phyloP scores from a whole-genome alignment of 1,140 invertebrate species.

The Drosophila ohnishii region DNA sequence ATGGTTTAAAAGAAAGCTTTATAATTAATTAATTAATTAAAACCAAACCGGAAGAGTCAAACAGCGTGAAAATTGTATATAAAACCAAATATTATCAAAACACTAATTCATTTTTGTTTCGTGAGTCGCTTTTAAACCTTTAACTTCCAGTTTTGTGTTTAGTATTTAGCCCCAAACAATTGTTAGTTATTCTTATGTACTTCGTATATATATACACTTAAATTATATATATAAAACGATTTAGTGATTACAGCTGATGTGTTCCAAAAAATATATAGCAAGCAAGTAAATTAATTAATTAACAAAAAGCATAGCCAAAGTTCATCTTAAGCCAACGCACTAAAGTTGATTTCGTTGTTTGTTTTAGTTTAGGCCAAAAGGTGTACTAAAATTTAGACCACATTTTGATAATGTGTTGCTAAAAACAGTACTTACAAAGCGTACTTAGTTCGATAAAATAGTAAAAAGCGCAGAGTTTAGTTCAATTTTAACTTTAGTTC shows the following conservation, averaged over 20 bases:
- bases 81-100: conserved; percentile 21
- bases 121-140: conserved; percentile 31
- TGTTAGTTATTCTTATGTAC: conserved; percentile 46
- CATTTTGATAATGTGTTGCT: conserved; percentile 24
- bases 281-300: conserved; percentile 48
- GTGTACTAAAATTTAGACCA: conserved; percentile 35
- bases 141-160: conserved; percentile 52
- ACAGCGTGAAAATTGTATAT: conserved; percentile 54
- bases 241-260: conserved; percentile 65
- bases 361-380: conserved; percentile 64
- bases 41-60: conserved; percentile 12
- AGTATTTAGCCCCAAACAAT: conserved; percentile 29
- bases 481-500: conserved; percentile 55
- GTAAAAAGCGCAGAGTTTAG: conserved; percentile 33
- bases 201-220: conserved; percentile 8
- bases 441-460: conserved; percentile 51
- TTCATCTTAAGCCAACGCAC: conserved; percentile 48
- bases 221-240: conserved; percentile 19
- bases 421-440: conserved; percentile 38
- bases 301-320: conserved; percentile 65
- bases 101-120: conserved; percentile 20
- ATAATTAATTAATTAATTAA: conserved; percentile 47
- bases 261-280: conserved; percentile 65
- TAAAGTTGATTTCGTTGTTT: conserved; percentile 39
- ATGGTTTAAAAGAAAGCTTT: conserved; percentile 71